phyloP scores from a whole-genome alignment of 2,113 vertebrate species.

The Chunga burmeisteri region DNA sequence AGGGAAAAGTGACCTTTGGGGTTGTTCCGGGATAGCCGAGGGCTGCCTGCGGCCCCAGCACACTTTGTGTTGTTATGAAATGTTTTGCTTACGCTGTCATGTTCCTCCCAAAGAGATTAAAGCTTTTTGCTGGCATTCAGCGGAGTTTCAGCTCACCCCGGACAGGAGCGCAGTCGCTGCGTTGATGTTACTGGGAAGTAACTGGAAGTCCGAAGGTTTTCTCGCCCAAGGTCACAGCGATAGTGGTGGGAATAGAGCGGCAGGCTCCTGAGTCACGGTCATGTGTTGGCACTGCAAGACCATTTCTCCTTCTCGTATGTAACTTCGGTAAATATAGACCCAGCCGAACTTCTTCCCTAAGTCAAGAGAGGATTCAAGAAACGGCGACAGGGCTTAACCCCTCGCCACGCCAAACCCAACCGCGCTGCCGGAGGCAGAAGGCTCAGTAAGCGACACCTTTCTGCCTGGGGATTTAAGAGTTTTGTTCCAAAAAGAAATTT shows the following conservation, averaged over 20 bases:
- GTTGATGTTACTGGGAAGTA: not conserved
- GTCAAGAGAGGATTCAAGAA: not conserved
- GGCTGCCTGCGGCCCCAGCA: not conserved
- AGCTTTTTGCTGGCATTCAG: not conserved
- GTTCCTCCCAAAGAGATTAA: not conserved
- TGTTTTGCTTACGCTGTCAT: not conserved
- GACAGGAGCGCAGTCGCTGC: fast-evolving
- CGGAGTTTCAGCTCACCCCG: not conserved
- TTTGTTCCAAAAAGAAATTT: not conserved
- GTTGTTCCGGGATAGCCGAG: not conserved
- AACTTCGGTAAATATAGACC: constrained; percentile 16
- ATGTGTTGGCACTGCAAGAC: not conserved
- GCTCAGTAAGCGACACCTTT: too few relatives aligned
- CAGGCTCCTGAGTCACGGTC: constrained; percentile 37
- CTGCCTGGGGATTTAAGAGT: not conserved
- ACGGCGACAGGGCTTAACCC: not conserved
- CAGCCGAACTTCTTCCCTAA: not conserved
- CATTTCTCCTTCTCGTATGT: not conserved
- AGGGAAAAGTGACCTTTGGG: not conserved
- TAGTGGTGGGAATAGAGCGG: not conserved
- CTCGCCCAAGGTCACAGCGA: not conserved
- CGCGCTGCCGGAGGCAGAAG: not conserved
- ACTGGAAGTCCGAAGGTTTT: not conserved
- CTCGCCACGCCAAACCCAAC: not conserved
- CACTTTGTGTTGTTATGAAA: fast-evolving